Conservation (phyloP, 2,888 invertebrate species). For the Tachina lurida region DNA sequence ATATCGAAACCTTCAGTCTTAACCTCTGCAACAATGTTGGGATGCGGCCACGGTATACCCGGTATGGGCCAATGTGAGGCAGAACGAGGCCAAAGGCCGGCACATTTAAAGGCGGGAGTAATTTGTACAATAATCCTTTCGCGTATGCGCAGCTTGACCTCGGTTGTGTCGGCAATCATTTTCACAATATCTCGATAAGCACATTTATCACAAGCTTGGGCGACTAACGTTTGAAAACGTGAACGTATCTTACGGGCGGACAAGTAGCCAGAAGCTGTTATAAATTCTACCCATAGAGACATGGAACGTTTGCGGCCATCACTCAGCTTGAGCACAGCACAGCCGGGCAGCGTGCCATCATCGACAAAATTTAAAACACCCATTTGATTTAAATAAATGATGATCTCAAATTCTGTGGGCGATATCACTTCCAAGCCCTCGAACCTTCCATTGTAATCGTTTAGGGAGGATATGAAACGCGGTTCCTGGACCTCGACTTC, state of each 20-base stretch:
- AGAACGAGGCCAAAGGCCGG: conserved; percentile 96
- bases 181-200: conserved; percentile 96
- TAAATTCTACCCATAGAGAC: conserved; percentile 99
- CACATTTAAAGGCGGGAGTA: conserved; percentile 96
- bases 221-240: conserved; percentile 94
- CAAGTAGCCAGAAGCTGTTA: conserved; percentile 97
- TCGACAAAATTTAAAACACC: conserved; percentile 99
- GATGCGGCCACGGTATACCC: conserved; percentile 96
- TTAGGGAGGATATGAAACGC: conserved; percentile 94
- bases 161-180: conserved; percentile 97
- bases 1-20: conserved; percentile 98
- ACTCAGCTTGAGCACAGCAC: conserved; percentile 96
- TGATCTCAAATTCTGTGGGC: conserved; percentile 96
- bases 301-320: conserved; percentile 98
- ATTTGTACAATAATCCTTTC: conserved; percentile 97
- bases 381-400: conserved; percentile 98
- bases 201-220: conserved; percentile 96
- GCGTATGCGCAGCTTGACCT: conserved; percentile 94
- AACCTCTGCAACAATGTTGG: conserved; percentile 95
- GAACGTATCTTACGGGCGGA: conserved; percentile 98
- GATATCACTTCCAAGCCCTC: conserved; percentile 97
- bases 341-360: conserved; percentile 95
- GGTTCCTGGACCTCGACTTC: conserved; percentile 98
- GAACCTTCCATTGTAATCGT: conserved; percentile 94
- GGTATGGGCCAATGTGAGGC: conserved; percentile 97